Conservation (phyloP, 2,888 invertebrate genomes). For the Aphidoletes aphidimyza region DNA sequence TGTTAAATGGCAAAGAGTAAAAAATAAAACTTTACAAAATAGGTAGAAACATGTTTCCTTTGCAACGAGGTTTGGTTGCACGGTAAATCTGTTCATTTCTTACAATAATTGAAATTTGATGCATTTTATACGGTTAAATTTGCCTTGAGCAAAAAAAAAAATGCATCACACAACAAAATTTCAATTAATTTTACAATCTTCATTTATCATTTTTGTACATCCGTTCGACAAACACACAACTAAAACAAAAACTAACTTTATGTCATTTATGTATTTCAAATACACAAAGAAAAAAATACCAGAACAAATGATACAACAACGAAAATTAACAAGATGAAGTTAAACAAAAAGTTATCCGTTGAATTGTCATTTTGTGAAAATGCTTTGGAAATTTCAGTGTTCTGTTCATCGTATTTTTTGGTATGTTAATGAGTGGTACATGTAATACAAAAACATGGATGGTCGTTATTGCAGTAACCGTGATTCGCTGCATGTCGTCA, state of each 20-base stretch:
- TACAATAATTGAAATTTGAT: neutral
- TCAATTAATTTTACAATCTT: constrained; percentile 32
- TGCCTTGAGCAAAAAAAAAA: neutral
- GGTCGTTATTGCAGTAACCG: neutral
- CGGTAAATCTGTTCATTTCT: neutral
- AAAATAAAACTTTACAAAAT: neutral
- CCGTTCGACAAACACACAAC: neutral
- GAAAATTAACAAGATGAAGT: constrained; percentile 16
- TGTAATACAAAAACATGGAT: neutral
- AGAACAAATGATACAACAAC: too few relatives aligned
- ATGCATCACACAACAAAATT: neutral
- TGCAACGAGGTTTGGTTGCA: neutral
- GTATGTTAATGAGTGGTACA: neutral
- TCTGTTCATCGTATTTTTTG: too few relatives aligned
- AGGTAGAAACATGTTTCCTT: neutral
- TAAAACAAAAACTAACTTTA: neutral
- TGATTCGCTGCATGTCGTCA: constrained; percentile 28
- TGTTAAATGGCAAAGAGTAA: neutral
- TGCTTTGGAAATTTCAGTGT: too few relatives aligned
- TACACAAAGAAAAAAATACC: neutral
- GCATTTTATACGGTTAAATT: neutral
- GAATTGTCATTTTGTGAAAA: too few relatives aligned
- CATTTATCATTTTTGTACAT: neutral
- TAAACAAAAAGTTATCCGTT: too few relatives aligned
- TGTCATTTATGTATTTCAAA: neutral